Base-by-base conservation (phyloP, 1,140 invertebrate genomes). In the Eumaeus atala region DNA sequence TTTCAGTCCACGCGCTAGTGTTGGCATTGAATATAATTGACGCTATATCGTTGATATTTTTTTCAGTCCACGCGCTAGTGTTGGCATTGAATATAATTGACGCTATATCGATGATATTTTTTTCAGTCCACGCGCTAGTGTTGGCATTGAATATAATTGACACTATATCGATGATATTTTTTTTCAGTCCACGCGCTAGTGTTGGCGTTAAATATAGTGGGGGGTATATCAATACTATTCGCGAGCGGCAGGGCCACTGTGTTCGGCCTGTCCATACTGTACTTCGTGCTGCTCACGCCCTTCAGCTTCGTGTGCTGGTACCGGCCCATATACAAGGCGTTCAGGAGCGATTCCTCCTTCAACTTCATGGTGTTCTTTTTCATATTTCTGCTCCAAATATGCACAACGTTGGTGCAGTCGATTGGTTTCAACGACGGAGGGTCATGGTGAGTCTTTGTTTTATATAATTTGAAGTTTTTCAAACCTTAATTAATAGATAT, bases 281-380 rank as follows among this genome's bases (percentile, higher is more conserved):
- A 97, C 89, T 91, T 96, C 53, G 67, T 97, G 17, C 87, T 99
- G 8, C 97, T 99, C 79, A 97, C 96, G 9, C 98, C 98, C 17
- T 95, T 97, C 82, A 98, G 98, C 40, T 99, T 98, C 82, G 82
- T 99, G 6, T 99, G 98, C 84, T 99, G 98, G 98, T 92, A 92
- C 74, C 87, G 91, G 58, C 91, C 91, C 8, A 90, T 91, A 51
- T 92, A 92, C 73, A 92, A 92, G 85, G 91, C 91, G 35, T 94
- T 90, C 87, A 93, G 96, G 65, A 96, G 93, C 74, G 98, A 99
- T 88, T 98, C 96, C 71, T 99, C 97, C 1, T 98, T 99, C 89
- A 99, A 99, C 88, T 99, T 99, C 83, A 99, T 99, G 96, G 95
- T 99, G 21, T 99, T 99, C 90, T 99, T 99, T 91, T 98, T 99